These are phyloP conservation scores for Gasterosteus nipponicus DNA, from an alignment of 2,113 vertebrate species.

Conservation along the genomic window DNA sequence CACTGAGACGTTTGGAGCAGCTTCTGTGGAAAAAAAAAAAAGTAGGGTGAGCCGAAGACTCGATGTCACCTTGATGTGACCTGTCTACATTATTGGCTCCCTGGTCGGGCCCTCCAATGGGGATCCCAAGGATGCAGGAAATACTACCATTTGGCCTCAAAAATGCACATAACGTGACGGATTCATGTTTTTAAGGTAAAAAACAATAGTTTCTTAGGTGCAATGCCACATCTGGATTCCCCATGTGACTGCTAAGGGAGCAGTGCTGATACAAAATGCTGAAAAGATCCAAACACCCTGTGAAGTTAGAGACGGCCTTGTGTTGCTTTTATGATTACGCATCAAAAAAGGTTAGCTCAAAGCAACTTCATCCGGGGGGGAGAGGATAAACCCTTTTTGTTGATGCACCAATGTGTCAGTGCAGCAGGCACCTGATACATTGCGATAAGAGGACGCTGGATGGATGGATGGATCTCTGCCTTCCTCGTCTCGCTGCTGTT, in stretches of 20 bases:
- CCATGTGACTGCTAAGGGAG: not conserved
- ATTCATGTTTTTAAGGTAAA: not conserved
- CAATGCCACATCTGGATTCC: conserved; percentile 33
- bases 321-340: conserved; percentile 25
- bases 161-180: not conserved
- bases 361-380: conserved; percentile 6
- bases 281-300: conserved; percentile 8
- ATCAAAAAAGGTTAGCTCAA: conserved; percentile 30
- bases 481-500: not conserved
- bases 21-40: not conserved
- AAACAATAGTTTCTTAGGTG: not conserved
- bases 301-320: conserved; percentile 9
- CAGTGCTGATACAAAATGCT: conserved; percentile 19
- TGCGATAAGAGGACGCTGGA: conserved; percentile 6
- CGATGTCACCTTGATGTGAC: not conserved
- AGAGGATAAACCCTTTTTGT: not conserved
- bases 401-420: not conserved
- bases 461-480: not conserved
- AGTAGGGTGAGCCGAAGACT: conserved; percentile 5
- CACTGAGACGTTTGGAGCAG: conserved; percentile 15
- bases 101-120: not conserved
- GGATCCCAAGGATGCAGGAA: not conserved
- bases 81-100: not conserved
- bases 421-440: conserved; percentile 20
- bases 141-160: not conserved